Base-by-base conservation (phyloP, 2,797 vertebrate species). In the Clarias pachynema region DNA sequence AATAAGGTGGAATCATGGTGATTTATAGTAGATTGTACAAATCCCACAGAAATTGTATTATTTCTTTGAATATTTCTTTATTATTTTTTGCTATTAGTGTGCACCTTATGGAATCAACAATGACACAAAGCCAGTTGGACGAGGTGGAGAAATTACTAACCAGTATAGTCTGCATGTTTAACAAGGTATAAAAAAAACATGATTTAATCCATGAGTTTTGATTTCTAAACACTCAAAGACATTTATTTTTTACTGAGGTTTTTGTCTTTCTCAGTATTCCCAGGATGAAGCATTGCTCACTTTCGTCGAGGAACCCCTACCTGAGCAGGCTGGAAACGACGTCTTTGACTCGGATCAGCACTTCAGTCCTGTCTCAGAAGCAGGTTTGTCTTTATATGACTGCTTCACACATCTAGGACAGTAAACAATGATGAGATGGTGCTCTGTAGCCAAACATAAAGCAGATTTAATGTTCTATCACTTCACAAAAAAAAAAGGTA, bases 111-210 rank as follows among this genome's bases (percentile, higher is more conserved):
- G 37, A 84, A 95, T 29, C 34, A 94, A 94, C 44, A 94, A 93
- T 0, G 94, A 96, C 84, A 85, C 95, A 96, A 91, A 91, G 93
- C 85, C 94, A 95, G 73, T 93, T 97, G 83, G 95, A 95, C 0
- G 96, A 96, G 91, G 96, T 96, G 78, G 96, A 97, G 91, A 95
- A 95, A 87, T 91, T 97, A 84, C 91, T 97, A 79, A 95, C 95
- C 89, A 94, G 87, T 77, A 86, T 96, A 88, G 95, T 97, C 86
- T 94, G 93, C 89, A 95, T 96, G 95, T 95, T 96, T 0, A 95
- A 94, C 85, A 96, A 96, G 93, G 96, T 97, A 82, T 88, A 94
- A 40, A 34, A 40, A 34, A 56, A 15, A 1, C 40, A 44, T 22
- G 4, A 49, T 63, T 49, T 34, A n/a, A 83, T n/a, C 12, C 31